Base-by-base conservation (phyloP, 2,113 vertebrate genomes). In the Ictalurus punctatus region DNA sequence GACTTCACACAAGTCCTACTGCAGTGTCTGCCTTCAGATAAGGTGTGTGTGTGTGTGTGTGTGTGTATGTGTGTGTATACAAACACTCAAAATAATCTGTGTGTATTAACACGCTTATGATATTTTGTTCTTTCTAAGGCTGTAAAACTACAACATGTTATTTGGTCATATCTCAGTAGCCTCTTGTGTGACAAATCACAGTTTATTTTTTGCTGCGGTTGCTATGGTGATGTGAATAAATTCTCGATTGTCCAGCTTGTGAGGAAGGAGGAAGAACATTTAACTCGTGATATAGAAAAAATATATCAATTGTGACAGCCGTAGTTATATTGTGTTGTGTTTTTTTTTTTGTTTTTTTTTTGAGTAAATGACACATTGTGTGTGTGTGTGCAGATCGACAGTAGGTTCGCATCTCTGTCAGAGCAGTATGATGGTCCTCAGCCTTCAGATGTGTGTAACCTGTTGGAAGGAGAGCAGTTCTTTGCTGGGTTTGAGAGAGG, bases 391-490 rank as follows among this genome's bases (percentile, higher is more conserved):
- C 85, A 96, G 96, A 96, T 98, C 90, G 98, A 99, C 1, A 89
- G 93, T 76, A 95, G 96, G 84, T 92, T 99, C 87, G 92, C 89
- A 90, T 96, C 95, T 91, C 94, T 99, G 86, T 94, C 95, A 52
- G 93, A 95, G 27, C 94, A 96, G 30, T 99, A 99, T 84, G 96
- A 95, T 0, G 98, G 98, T 21, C 98, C 98, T 0, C 97, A 98
- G 92, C 98, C 98, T n/a, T 99, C 98, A 0, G 98, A 99, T 87
- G 93, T 98, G 3, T 97, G 98, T 91, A 97, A 97, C 90, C 94
- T 99, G 92, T 96, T 99, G 61, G 98, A 99, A 87, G 98, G 98
- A 40, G 98, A 99, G 90, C 97, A 98, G 83, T 99, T 99, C 92
- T 99, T 98, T 40, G 98, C 98, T 0, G 97, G 97, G 90, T 99